Evolutionary conservation across 2,113 vertebrate species (phyloP), one percentile per base, ranked within the genome.

Genomic region (Pampusana beccarii): DNA sequence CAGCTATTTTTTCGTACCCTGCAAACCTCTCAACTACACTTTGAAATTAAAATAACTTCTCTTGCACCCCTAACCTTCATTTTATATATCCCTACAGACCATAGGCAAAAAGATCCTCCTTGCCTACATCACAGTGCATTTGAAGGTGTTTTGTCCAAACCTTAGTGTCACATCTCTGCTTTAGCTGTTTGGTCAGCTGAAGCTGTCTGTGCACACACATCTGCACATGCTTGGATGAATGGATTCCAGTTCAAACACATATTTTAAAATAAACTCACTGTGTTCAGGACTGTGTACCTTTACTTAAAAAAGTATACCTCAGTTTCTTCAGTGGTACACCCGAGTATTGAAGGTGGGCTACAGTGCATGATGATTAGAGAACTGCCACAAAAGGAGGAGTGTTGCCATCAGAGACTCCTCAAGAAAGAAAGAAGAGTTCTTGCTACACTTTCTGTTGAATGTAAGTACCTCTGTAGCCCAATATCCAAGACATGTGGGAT

Each of bases 381-480:
- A 70, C 16, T 50, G 24, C 31, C 61, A 31, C 44, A 54, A 60
- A 67, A 69, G 58, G 3, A 5, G 7, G 56, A 31, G 6, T 31
- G 13, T 4, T 92, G 10, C 40, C 12, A 31, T 19, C 16, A 53
- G 36, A 28, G 33, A 26, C 14, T 64, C n/a, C 34, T 58, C 33
- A n/a, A 16, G 65, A 44, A 80, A 61, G 69, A 60, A 65, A n/a
- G 8, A 66, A n/a, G 25, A 11, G 7, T 0, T 62, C 65, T 75
- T 80, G 5, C 36, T 19, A 40, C 28, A 34, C 10, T 77, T 81
- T 12, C 18, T 5, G 7, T 23, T 71, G 51, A 61, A 61, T 2
- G 0, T 34, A 58, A 40, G 10, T n/a, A 10, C 26, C 13, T 80
- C 38, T 66, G 20, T 34, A 85, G 28, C 31, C 40, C 0, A 0